Percentiles rank a stretch among this genome's conserved stretches.
Evolutionary conservation across 2,888 invertebrate genomes (phyloP).

Genomic region (Tipula lateralis): DNA sequence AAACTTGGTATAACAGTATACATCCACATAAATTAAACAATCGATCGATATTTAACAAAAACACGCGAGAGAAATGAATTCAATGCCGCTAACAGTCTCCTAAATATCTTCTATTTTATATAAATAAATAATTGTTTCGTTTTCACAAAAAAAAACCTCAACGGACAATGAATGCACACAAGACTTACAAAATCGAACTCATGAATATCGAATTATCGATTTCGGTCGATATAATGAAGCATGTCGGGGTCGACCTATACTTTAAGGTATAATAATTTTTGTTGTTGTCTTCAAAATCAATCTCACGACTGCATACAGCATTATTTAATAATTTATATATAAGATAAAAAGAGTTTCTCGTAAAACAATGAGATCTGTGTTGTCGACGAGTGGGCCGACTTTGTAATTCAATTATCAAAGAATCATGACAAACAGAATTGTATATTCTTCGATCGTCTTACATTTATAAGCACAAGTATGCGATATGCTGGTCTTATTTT

Average conservation of each 20-base stretch:
- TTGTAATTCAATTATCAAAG: not conserved
- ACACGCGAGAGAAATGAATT: too few species aligned
- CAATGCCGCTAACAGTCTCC: too few species aligned
- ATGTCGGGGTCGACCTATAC: conserved; percentile 19
- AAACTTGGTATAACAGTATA: too few species aligned
- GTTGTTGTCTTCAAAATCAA: conserved; percentile 7
- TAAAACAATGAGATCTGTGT: not conserved
- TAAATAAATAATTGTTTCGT: too few species aligned
- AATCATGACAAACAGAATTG: not conserved
- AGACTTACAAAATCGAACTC: not conserved
- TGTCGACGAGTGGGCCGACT: not conserved
- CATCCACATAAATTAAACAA: too few species aligned
- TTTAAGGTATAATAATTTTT: not conserved
- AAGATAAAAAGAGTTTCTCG: too few species aligned
- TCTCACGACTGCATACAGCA: not conserved
- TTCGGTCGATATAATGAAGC: not conserved
- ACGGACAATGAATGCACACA: not conserved
- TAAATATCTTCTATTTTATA: too few species aligned
- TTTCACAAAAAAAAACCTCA: too few species aligned
- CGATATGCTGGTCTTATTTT: not conserved
- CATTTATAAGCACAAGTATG: not conserved
- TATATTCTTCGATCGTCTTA: not conserved
- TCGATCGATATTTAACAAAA: too few species aligned
- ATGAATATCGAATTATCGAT: not conserved
- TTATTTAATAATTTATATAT: not conserved